Base-by-base conservation (phyloP, 2,888 invertebrate genomes). In the Melitaea athalia region DNA sequence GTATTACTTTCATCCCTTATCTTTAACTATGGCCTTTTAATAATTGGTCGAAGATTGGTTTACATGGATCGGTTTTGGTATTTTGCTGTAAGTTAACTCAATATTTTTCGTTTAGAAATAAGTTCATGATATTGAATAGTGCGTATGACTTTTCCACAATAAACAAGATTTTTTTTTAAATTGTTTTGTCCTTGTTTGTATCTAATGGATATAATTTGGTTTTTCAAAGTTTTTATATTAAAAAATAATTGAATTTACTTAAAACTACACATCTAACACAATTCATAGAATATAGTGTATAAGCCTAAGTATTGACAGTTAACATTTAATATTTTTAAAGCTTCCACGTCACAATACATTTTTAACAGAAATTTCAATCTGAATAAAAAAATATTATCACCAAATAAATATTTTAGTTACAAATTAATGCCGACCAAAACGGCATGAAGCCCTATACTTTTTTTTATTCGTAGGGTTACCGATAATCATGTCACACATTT, bases 401-500 rank as follows among this genome's bases (percentile, higher is more conserved):
- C 8, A 38, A 38, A 38, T 38, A 5, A 38, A 38, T 38, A 38
- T 5, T 38, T 38, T 5, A 38, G 38, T 38, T 38, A 38, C 38
- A 38, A 55, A 55, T n/a, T 14, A 49, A 49, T 49, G n/a, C n/a
- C n/a, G 42, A 64, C 50, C 47, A 15, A 63, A 49, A 50, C 67
- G 60, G 61, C 74, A 84, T 91, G 80, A 88, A 75, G 85, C 75
- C 87, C 80, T 49, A 42, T 63, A 74, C 68, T 2, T 72, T 85
- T 89, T 90, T 90, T 89, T 86, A 78, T 68, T 72, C 72, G 71
- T 76, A 81, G 80, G 79, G 85, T 86, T 85, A 84, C 85, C 85
- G 90, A 92, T 92, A 91, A 91, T 91, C 92, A 88, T 91, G 91
- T 92, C 92, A 92, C 91, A 90, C 87, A 80, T 91, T 92, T 92